These are phyloP conservation scores for Pseudorasbora parva DNA, from an alignment of 2,113 vertebrate genomes.

Conservation along the genomic window DNA sequence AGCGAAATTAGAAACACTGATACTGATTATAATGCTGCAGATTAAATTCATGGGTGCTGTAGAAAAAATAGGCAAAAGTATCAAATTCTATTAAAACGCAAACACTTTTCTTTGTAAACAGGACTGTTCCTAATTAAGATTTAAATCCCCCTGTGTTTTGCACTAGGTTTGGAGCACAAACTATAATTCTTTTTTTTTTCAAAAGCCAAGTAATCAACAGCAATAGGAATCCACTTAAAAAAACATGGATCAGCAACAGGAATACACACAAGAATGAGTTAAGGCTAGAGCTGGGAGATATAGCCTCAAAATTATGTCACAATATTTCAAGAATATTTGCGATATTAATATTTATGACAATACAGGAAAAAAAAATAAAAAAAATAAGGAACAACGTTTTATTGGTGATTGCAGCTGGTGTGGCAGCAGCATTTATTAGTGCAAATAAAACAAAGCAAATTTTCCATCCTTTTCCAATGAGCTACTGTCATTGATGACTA, in stretches of 20 bases:
- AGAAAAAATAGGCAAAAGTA: not conserved
- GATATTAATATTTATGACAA: no score
- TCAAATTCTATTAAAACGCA: slow-evolving; percentile 6
- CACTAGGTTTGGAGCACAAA: not conserved
- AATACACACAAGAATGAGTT: not conserved
- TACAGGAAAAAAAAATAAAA: no score
- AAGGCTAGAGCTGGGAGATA: no score
- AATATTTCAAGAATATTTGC: no score
- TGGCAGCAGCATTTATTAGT: no score
- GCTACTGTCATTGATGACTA: no score
- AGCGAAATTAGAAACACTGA: slow-evolving; percentile 17
- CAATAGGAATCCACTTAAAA: not conserved
- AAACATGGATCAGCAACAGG: not conserved
- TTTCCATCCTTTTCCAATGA: no score
- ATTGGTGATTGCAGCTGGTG: no score
- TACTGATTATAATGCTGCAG: not conserved
- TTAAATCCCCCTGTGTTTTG: slow-evolving; percentile 19
- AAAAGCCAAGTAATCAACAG: slow-evolving; percentile 9
- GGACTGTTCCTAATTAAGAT: not conserved
- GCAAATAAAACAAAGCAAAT: no score
- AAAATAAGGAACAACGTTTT: no score
- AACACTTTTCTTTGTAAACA: not conserved
- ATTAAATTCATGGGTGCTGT: not conserved
- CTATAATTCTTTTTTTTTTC: not conserved
- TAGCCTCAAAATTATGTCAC: no score